A percentile compares a stretch with the other conserved stretches of the same genome.
Conservation (phyloP, 2,888 invertebrate species). For the Spicauda simplicius region DNA sequence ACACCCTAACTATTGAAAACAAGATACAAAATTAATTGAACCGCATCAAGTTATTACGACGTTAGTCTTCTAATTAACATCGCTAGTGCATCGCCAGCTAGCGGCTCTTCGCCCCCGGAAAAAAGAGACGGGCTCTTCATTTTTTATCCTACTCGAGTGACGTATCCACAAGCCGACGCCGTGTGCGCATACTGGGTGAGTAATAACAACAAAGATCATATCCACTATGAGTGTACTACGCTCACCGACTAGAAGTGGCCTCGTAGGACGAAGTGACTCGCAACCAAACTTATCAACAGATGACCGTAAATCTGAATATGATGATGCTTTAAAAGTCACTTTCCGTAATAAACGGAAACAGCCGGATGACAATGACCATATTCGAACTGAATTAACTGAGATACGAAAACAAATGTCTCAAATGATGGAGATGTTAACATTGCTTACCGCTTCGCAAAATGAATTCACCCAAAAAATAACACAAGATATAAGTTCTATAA, state of each 20-base stretch:
- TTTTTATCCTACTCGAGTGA: no score
- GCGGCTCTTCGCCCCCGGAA: no score
- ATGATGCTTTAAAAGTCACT: neutral
- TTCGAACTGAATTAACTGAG: conserved; percentile 27
- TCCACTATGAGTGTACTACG: conserved; percentile 20
- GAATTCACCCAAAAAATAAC: conserved; percentile 27
- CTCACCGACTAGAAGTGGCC: conserved; percentile 34
- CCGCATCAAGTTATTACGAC: no score
- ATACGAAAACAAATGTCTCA: conserved; percentile 36
- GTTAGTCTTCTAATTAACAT: no score
- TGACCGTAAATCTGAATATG: no score
- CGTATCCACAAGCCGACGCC: no score
- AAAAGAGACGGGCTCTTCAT: no score
- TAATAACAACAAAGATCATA: conserved; percentile 6
- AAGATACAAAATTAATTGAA: no score
- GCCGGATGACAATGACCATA: conserved; percentile 4
- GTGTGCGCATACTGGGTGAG: neutral
- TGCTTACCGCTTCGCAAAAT: conserved; percentile 24
- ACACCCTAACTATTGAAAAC: no score
- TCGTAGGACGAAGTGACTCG: conserved; percentile 20
- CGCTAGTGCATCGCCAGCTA: no score
- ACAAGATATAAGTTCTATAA: conserved; percentile 33
- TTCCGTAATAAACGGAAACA: conserved; percentile 26
- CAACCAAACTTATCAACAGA: conserved; percentile 21
- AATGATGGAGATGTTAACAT: conserved; percentile 27